phyloP scores from a whole-genome alignment of 2,888 invertebrate species.

The Torymus aiolomorphi region DNA sequence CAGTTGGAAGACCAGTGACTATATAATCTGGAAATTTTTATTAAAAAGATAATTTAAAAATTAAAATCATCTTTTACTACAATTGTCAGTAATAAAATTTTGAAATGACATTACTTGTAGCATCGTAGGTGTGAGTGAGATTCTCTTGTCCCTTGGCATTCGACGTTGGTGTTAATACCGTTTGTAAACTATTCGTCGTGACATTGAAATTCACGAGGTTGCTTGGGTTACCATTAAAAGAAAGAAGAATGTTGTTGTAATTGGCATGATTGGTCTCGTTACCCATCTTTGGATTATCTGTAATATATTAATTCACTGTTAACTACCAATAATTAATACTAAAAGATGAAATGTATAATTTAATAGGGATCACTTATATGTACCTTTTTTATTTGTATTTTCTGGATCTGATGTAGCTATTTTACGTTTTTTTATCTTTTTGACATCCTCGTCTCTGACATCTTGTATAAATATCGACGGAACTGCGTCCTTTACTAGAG shows the following conservation, averaged over 20 bases:
- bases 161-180: neutral
- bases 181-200: neutral
- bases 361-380: neutral
- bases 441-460: neutral
- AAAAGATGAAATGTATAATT: conserved; percentile 1
- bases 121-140: neutral
- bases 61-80: no score
- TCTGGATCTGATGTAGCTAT: conserved; percentile 5
- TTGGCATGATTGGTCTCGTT: conserved; percentile 30
- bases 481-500: conserved; percentile 41
- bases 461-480: conserved; percentile 50
- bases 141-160: neutral
- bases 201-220: conserved; percentile 27
- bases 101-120: conserved; percentile 20
- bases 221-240: conserved; percentile 36
- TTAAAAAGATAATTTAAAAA: no score
- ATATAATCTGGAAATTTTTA: no score
- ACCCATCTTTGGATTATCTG: conserved; percentile 19
- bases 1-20: no score
- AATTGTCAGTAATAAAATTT: neutral
- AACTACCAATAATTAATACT: neutral
- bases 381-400: conserved; percentile 27
- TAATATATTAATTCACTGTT: neutral
- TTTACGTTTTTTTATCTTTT: conserved; percentile 45
- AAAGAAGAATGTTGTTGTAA: conserved; percentile 38